These are phyloP conservation scores for Herminia tarsipennalis DNA, from an alignment of 2,888 invertebrate genomes.

Conservation along the genomic window DNA sequence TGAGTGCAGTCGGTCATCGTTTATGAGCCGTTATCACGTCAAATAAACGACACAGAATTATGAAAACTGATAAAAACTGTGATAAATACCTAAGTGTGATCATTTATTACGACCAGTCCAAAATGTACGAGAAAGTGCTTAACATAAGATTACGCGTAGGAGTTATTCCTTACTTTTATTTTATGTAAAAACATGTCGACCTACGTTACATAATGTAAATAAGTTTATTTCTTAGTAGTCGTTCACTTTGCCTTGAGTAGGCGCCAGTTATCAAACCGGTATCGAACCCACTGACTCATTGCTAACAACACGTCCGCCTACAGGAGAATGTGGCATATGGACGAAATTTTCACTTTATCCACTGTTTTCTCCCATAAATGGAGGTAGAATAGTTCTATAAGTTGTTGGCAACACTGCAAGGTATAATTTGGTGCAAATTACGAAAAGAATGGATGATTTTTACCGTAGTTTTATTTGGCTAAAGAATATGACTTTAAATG, in stretches of 20 bases:
- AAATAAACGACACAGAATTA: too few relatives aligned
- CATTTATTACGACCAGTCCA: not conserved
- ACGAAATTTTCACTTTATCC: not conserved
- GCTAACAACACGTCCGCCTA: slow-evolving; percentile 45
- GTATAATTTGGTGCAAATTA: slow-evolving; percentile 2
- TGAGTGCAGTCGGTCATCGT: too few relatives aligned
- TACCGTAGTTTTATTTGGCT: too few relatives aligned
- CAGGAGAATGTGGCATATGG: slow-evolving; percentile 35
- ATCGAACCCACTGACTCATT: slow-evolving; percentile 50
- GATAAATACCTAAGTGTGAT: too few relatives aligned
- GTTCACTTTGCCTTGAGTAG: slow-evolving; percentile 44
- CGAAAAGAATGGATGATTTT: slow-evolving; percentile 3
- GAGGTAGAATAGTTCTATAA: not conserved
- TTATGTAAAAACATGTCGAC: slow-evolving; percentile 8
- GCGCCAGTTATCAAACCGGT: slow-evolving; percentile 50
- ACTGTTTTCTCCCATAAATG: not conserved
- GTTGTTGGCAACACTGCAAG: not conserved
- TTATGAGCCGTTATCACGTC: too few relatives aligned
- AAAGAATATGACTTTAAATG: too few relatives aligned
- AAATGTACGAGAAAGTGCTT: not conserved
- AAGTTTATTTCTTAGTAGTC: slow-evolving; percentile 18
- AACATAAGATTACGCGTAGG: not conserved
- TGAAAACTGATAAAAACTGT: too few relatives aligned
- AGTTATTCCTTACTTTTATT: not conserved
- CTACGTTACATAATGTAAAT: slow-evolving; percentile 25